These are phyloP conservation scores for Naso thynnoides DNA, from an alignment of 2,797 vertebrate species.

Conservation along the genomic window DNA sequence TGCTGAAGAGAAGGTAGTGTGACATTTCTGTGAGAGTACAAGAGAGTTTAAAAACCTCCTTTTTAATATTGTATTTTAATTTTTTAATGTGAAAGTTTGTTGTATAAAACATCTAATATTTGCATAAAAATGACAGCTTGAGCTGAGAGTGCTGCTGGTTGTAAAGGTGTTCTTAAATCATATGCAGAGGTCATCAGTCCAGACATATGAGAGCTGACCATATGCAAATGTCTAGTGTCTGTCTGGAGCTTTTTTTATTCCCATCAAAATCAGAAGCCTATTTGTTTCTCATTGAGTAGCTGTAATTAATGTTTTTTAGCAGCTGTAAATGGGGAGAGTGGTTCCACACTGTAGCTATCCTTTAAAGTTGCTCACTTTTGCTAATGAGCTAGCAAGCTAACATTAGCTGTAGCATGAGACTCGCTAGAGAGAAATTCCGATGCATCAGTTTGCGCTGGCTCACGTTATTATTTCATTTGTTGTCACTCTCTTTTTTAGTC, in stretches of 20 bases:
- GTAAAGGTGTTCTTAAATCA: background rate
- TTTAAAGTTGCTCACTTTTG: too few species aligned
- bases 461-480: too few species aligned
- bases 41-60: too few species aligned
- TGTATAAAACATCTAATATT: background rate
- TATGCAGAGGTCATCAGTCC: background rate
- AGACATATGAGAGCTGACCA: too few species aligned
- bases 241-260: background rate
- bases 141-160: background rate
- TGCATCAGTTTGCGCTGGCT: too few species aligned
- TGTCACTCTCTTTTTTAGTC: too few species aligned
- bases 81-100: background rate
- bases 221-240: background rate
- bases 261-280: slow-evolving; percentile 1
- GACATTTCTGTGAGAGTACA: background rate
- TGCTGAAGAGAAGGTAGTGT: background rate
- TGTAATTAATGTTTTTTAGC: background rate
- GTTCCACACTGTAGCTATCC: background rate
- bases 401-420: too few species aligned
- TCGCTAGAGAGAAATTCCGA: too few species aligned
- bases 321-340: background rate
- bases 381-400: too few species aligned
- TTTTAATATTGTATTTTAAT: background rate
- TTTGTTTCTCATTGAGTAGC: background rate
- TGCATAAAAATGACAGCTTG: background rate